Evolutionary conservation across 2,113 vertebrate genomes (phyloP), one percentile per base, ranked within the genome.

Genomic region (Rhinogobius similis): DNA sequence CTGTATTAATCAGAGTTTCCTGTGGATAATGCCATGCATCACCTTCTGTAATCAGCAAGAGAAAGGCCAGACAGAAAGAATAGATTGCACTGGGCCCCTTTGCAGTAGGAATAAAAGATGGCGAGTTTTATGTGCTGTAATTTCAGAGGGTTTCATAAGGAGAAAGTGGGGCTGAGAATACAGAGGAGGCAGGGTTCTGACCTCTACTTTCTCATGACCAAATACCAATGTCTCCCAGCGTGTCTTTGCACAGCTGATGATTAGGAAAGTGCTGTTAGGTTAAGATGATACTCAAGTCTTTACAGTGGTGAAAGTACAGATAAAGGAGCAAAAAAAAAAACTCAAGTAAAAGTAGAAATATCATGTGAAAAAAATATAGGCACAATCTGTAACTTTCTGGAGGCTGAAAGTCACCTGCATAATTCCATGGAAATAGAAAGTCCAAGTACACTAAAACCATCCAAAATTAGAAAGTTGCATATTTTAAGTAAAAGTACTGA

Each of bases 1-100:
- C 62, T 75, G 68, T 62, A 63, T 84, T 88, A 85, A 86, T 90
- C 87, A 83, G 76, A 66, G 66, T 46, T 69, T 76, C 70, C 62
- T 63, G 63, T 61, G 71, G 65, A 50, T 78, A 77, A 79, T 77
- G 32, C 59, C 72, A 82, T 84, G 74, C 68, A 82, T 85, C 75
- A 82, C 75, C 26, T 65, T 68, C 56, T 83, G 72, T 81, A 84
- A 87, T 87, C 79, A 84, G 64, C 65, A 32, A 58, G 50, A 50
- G 44, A 59, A 63, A 50, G 36, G 48, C 24, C 59, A 48, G 48
- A 67, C 52, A 21, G 78, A 67, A 24, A 5, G 64, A 41, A n/a
- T 27, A 58, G 67, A 84, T 72, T 82, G 72, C 43, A 63, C 46
- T 65, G 62, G 24, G 38, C 32, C 46, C 58, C 26, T 72, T 70